Evolutionary conservation across 2,888 invertebrate genomes (phyloP).

Genomic region (Desoria tigrina): DNA sequence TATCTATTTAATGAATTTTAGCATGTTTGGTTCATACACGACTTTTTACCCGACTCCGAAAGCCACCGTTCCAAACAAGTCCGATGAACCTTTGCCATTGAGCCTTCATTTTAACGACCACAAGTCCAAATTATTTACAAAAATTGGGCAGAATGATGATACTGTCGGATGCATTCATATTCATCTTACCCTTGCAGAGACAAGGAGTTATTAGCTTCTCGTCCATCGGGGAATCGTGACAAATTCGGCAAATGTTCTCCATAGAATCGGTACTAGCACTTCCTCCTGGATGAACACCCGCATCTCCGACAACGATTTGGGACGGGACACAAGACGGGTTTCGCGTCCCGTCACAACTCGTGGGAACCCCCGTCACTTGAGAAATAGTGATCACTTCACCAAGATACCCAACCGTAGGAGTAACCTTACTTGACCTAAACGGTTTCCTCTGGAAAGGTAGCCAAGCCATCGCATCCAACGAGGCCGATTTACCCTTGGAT

Average conservation of each 20-base stretch:
- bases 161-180: not conserved
- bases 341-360: not conserved
- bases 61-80: slow-evolving; percentile 52
- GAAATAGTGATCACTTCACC: slow-evolving; percentile 8
- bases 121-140: too few species aligned
- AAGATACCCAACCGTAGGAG: not conserved
- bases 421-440: slow-evolving; percentile 10
- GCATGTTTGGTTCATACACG: too few species aligned
- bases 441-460: not conserved
- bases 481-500: not conserved
- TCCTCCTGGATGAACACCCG: not conserved
- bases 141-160: slow-evolving; percentile 1
- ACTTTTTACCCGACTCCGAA: slow-evolving; percentile 49
- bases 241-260: slow-evolving; percentile 46
- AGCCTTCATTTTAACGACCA: slow-evolving; percentile 41
- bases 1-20: too few species aligned
- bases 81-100: slow-evolving; percentile 52
- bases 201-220: slow-evolving; percentile 49
- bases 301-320: slow-evolving; percentile 11
- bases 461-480: slow-evolving; percentile 9
- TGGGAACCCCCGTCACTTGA: not conserved
- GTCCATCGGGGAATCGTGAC: slow-evolving; percentile 52
- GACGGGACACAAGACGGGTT: not conserved
- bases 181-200: slow-evolving; percentile 50
- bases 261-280: slow-evolving; percentile 37